These are phyloP conservation scores for Cercopithecus neglectus DNA, from an alignment of 2,797 vertebrate species.

Conservation along the genomic window DNA sequence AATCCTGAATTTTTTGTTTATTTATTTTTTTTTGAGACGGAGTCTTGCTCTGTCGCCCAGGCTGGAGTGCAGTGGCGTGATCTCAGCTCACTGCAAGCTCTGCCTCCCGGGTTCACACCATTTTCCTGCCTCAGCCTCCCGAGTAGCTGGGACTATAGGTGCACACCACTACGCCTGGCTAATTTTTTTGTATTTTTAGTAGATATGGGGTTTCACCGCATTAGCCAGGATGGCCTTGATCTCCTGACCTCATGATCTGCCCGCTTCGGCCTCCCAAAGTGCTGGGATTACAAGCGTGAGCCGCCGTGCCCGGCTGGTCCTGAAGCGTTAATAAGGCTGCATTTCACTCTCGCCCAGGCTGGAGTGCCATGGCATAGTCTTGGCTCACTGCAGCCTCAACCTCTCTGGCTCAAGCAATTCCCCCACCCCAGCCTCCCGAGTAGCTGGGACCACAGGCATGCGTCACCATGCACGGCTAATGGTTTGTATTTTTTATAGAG, in stretches of 20 bases:
- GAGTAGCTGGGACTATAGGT: neutral
- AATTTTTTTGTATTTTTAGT: neutral
- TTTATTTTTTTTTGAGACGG: neutral
- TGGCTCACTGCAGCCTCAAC: neutral
- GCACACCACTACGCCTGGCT: accelerated
- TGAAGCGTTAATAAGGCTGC: neutral
- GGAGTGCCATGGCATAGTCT: neutral
- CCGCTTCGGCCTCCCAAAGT: neutral
- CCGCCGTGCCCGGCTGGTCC: accelerated
- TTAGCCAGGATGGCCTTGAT: neutral
- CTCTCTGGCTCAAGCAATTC: neutral
- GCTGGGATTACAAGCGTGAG: neutral
- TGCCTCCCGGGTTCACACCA: accelerated
- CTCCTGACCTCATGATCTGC: neutral
- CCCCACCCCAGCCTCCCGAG: neutral
- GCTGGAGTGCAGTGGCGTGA: neutral
- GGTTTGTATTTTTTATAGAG: neutral
- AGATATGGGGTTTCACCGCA: neutral
- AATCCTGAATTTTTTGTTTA: neutral
- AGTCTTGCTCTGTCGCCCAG: accelerated
- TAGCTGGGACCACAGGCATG: neutral
- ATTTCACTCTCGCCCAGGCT: neutral
- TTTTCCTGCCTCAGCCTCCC: neutral
- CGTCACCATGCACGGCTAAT: neutral
- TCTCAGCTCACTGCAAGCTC: neutral